phyloP scores from a whole-genome alignment of 2,888 invertebrate genomes.

The Nomada ferruginata region DNA sequence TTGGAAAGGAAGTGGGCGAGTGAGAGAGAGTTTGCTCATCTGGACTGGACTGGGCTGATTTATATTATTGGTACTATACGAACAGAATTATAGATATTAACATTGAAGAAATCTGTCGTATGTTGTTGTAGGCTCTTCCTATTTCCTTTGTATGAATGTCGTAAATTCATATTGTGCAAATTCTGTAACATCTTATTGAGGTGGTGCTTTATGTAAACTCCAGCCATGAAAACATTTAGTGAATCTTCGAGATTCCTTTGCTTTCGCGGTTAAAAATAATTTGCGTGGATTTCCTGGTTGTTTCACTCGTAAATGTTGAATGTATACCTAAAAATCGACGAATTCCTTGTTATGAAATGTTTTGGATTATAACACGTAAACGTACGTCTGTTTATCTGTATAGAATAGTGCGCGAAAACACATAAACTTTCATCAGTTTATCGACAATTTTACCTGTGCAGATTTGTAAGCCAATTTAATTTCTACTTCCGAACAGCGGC shows the following conservation, averaged over 20 bases:
- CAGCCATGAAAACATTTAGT: constrained; percentile 99
- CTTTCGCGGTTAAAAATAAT: constrained; percentile 96
- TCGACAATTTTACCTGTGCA: constrained; percentile 90
- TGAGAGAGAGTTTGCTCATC: no score
- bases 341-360: neutral
- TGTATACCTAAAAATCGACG: constrained; percentile 91
- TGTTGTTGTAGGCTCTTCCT: no score
- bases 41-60: neutral
- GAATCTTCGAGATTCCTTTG: constrained; percentile 97
- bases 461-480: constrained; percentile 99
- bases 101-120: neutral
- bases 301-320: constrained; percentile 97
- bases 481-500: constrained; percentile 98
- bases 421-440: neutral
- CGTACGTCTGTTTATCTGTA: neutral
- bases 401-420: neutral
- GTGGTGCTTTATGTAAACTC: constrained; percentile 94
- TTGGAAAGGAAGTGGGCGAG: no score
- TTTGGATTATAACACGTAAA: neutral
- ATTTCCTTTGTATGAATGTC: neutral
- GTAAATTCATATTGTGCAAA: neutral
- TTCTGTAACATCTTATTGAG: constrained; percentile 86
- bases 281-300: constrained; percentile 96
- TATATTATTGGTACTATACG: neutral
- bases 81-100: neutral